These are phyloP conservation scores for Leptopilina clavipes DNA, from an alignment of 1,140 invertebrate genomes.

Conservation along the genomic window DNA sequence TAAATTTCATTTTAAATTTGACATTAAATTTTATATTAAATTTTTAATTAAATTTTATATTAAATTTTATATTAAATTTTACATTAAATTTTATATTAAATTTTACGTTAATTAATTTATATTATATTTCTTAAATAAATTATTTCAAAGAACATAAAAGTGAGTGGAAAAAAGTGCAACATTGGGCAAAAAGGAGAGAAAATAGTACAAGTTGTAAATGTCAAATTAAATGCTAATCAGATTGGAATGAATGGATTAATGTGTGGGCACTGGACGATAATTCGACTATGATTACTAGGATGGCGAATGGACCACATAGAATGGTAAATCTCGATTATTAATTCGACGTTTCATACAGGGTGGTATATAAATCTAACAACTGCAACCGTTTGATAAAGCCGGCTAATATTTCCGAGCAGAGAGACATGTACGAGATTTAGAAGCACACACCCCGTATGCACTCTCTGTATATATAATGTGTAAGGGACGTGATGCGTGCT, in stretches of 20 bases:
- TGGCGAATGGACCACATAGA: slow-evolving; percentile 45
- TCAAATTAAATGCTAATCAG: slow-evolving; percentile 15
- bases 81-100: too few relatives aligned
- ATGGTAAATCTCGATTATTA: slow-evolving; percentile 56
- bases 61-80: too few relatives aligned
- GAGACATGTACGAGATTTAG: slow-evolving; percentile 34
- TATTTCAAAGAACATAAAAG: too few relatives aligned
- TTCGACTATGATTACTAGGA: slow-evolving; percentile 40
- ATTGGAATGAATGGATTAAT: slow-evolving; percentile 24
- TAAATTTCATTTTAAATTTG: too few relatives aligned
- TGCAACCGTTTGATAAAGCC: slow-evolving; percentile 46
- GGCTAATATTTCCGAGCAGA: slow-evolving; percentile 38
- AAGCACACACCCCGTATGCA: background rate
- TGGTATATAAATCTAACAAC: slow-evolving; percentile 45
- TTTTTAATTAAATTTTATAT: too few relatives aligned
- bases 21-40: too few relatives aligned
- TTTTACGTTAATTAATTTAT: too few relatives aligned
- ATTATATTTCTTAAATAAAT: too few relatives aligned
- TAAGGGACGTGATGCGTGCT: slow-evolving; percentile 29
- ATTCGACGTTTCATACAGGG: slow-evolving; percentile 51
- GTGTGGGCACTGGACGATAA: slow-evolving; percentile 4
- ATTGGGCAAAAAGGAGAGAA: background rate
- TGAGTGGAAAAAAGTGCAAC: background rate
- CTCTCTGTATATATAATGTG: slow-evolving; percentile 33
- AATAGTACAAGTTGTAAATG: background rate